Base-by-base conservation (phyloP, 53 echinoderm and acorn worm genomes). In the Echinometra lucunter region DNA sequence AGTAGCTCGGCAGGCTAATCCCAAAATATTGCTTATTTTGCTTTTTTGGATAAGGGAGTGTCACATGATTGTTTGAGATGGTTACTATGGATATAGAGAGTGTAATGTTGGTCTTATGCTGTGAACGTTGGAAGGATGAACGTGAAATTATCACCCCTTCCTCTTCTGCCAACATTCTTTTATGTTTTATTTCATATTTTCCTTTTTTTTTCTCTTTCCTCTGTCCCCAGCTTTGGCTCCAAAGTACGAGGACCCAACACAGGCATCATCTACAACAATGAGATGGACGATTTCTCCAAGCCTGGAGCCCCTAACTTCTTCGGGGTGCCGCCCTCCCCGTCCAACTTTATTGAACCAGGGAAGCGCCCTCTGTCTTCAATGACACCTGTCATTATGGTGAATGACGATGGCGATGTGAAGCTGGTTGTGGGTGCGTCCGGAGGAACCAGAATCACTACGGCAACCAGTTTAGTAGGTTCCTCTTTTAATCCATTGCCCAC, bases 361-460 rank as follows among this genome's bases (percentile, higher is more conserved):
- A 98, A 98, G 92, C 95, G 97, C n/a, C 99, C 99, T 66, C 95
- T 96, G 92, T 98, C 99, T 16, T 98, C 99, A 37, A 98, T 98
- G 98, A 94, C 95, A 3, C 99, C 99, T 2, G 72, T 90, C 8
- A 98, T 98, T 37, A 82, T 91, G 82, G 70, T 98, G 5, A 90
- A 98, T 55, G 57, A 85, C 4, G 88, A 95, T 1, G 95, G 96
- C 2, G 92, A 92, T 19, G 96, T 96, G 44, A 53, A 35, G 57
- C 92, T 98, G 45, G 96, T 96, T 11, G 92, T 96, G 11, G 99
- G 99, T 0, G 97, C 95, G 12, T 95, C 97, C 2, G 99, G 99
- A 17, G 99, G 99, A 0, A 96, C 96, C 23, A 94, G 96, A 21
- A 98, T 98, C 40, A 97, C 98, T 56, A 97, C 96, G 1, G 96